A percentile compares a stretch with the other conserved stretches of the same genome.
These are phyloP conservation scores for Leptinotarsa defecta DNA, from an alignment of 1,140 invertebrate genomes.

Conservation along the genomic window DNA sequence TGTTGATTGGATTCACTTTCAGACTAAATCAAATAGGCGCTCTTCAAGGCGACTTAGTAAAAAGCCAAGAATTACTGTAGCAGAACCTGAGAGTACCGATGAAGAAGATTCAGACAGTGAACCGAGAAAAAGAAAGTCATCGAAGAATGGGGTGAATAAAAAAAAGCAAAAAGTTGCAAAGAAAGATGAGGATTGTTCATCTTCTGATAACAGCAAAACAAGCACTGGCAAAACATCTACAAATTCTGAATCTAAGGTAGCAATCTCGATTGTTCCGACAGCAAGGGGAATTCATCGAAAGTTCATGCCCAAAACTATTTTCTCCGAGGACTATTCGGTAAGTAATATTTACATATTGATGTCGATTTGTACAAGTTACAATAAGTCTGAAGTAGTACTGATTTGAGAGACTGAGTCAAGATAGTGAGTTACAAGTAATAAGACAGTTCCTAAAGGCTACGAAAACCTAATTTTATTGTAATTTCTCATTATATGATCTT, in stretches of 20 bases:
- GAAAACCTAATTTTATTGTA: too few relatives aligned
- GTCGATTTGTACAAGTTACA: too few relatives aligned
- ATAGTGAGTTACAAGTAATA: too few relatives aligned
- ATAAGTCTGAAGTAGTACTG: too few relatives aligned
- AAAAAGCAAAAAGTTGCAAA: neutral
- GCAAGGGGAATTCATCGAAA: slow-evolving; percentile 35
- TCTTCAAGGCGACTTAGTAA: slow-evolving; percentile 40
- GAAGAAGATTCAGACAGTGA: slow-evolving; percentile 29
- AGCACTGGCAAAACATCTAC: slow-evolving; percentile 17
- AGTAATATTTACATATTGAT: neutral
- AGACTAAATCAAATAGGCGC: slow-evolving; percentile 39
- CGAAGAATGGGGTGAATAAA: slow-evolving; percentile 25
- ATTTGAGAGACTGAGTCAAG: too few relatives aligned
- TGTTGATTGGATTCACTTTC: slow-evolving; percentile 5
- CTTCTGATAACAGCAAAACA: slow-evolving; percentile 21
- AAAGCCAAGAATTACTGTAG: slow-evolving; percentile 33
- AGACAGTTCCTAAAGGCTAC: too few relatives aligned
- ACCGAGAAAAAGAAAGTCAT: slow-evolving; percentile 25
- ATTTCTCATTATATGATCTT: too few relatives aligned
- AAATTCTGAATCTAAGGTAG: slow-evolving; percentile 36
- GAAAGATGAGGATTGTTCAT: neutral
- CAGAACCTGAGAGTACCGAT: slow-evolving; percentile 16
- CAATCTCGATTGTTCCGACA: neutral
- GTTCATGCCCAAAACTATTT: slow-evolving; percentile 42
- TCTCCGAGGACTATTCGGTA: slow-evolving; percentile 44